These are phyloP conservation scores for Momotus momota DNA, from an alignment of 2,797 vertebrate species.

Conservation along the genomic window DNA sequence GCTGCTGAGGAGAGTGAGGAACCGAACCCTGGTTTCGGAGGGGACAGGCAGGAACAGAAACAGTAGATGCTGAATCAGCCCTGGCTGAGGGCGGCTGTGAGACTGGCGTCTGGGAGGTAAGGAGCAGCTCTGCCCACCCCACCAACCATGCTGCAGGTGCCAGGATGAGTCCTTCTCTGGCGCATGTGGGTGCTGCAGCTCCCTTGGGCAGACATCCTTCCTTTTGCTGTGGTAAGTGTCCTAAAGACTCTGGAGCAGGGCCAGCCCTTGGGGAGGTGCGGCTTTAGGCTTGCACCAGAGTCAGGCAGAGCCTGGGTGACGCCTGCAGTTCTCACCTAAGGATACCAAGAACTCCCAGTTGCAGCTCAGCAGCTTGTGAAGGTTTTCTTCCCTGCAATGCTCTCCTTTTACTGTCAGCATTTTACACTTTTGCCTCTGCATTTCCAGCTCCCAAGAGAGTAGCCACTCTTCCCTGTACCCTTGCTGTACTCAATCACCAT, in stretches of 20 bases:
- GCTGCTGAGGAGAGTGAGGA: background rate
- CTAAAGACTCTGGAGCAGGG: accelerated
- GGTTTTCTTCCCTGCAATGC: background rate
- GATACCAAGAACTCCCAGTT: background rate
- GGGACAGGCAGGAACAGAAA: background rate
- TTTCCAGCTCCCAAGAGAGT: background rate
- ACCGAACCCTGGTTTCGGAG: background rate
- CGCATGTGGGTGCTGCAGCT: accelerated
- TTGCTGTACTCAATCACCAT: background rate
- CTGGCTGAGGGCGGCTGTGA: accelerated
- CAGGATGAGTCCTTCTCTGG: background rate
- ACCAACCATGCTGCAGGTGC: background rate
- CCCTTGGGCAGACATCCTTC: background rate
- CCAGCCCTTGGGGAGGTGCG: background rate
- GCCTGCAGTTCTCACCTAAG: background rate
- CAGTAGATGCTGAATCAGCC: background rate
- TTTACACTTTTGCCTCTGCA: background rate
- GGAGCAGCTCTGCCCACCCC: background rate
- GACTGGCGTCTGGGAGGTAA: accelerated
- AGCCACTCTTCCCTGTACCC: background rate
- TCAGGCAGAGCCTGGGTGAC: background rate
- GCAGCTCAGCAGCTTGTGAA: background rate
- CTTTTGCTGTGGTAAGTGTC: background rate
- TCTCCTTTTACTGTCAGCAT: background rate
- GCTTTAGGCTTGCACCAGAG: background rate